Percentiles rank a stretch among this genome's conserved stretches.
Conservation (phyloP, 2,797 vertebrate genomes). For the Rhinatrema bivittatum region DNA sequence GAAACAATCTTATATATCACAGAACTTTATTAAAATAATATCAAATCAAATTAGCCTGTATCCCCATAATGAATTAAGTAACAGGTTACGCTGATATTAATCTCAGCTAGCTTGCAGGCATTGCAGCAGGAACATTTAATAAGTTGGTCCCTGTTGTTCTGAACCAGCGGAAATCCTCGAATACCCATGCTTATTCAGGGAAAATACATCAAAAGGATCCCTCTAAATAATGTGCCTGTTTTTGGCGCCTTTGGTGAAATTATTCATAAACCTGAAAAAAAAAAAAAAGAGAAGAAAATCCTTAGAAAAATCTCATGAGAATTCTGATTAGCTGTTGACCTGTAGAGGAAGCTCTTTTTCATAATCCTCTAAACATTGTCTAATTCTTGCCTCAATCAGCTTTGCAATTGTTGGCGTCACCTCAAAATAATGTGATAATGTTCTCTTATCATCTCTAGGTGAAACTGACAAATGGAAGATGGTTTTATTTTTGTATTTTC, state of each 20-base stretch:
- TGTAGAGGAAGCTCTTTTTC: constrained; percentile 83
- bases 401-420: constrained; percentile 68
- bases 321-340: constrained; percentile 97
- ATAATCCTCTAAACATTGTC: constrained; percentile 77
- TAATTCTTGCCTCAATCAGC: constrained; percentile 68
- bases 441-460: constrained; percentile 64
- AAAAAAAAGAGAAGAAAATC: too few relatives aligned
- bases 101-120: constrained; percentile 98
- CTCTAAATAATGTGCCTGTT: constrained; percentile 88
- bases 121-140: constrained; percentile 99
- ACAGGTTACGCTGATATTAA: constrained; percentile 99
- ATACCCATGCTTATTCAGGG: constrained; percentile 86
- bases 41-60: constrained; percentile 99
- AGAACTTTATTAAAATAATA: constrained; percentile 99
- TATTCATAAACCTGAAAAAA: constrained; percentile 88
- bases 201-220: constrained; percentile 94
- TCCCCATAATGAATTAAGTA: constrained; percentile 99
- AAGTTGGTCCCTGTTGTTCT: constrained; percentile 90
- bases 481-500: constrained; percentile 50
- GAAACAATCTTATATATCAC: constrained; percentile 99
- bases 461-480: constrained; percentile 58
- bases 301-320: constrained; percentile 82
- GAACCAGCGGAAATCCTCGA: constrained; percentile 93
- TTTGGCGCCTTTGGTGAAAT: constrained; percentile 92
- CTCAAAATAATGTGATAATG: constrained; percentile 78